A percentile compares a stretch with the other conserved stretches of the same genome.
These are phyloP conservation scores for Cheirogaleus medius DNA, from an alignment of 2,113 vertebrate species.

Conservation along the genomic window DNA sequence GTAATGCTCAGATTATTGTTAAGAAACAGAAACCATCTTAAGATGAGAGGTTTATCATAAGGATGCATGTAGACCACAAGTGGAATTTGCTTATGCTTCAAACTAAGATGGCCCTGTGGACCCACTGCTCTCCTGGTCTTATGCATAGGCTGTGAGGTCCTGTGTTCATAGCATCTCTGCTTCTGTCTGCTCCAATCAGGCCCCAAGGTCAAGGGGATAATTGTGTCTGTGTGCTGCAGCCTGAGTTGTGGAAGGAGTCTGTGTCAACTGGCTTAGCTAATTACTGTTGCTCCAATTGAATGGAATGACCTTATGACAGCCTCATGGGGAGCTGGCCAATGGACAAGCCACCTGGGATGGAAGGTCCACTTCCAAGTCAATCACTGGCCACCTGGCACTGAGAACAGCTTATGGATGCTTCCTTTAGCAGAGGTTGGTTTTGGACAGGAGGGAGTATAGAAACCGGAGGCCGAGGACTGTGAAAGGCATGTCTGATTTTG, in stretches of 20 bases:
- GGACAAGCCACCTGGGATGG: background rate
- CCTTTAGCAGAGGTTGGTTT: background rate
- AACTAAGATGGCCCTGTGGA: background rate
- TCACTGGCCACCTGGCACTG: background rate
- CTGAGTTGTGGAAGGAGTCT: background rate
- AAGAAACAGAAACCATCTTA: constrained; percentile 28
- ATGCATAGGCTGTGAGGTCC: background rate
- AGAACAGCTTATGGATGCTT: background rate
- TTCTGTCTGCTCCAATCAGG: background rate
- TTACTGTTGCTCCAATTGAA: background rate
- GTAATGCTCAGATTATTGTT: background rate
- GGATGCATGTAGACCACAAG: background rate
- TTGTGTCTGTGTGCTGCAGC: background rate
- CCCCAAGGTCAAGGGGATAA: background rate
- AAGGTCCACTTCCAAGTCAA: background rate
- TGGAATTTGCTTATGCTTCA: background rate
- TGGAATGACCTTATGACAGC: too few relatives aligned
- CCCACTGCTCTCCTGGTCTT: background rate
- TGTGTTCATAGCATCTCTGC: background rate
- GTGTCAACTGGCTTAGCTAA: background rate
- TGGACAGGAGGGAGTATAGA: background rate
- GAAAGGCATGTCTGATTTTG: background rate
- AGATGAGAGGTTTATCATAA: background rate
- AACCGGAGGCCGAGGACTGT: background rate
- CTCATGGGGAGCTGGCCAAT: background rate